Base-by-base conservation (phyloP, 2,888 invertebrate genomes). In the Mystacides longicornis region DNA sequence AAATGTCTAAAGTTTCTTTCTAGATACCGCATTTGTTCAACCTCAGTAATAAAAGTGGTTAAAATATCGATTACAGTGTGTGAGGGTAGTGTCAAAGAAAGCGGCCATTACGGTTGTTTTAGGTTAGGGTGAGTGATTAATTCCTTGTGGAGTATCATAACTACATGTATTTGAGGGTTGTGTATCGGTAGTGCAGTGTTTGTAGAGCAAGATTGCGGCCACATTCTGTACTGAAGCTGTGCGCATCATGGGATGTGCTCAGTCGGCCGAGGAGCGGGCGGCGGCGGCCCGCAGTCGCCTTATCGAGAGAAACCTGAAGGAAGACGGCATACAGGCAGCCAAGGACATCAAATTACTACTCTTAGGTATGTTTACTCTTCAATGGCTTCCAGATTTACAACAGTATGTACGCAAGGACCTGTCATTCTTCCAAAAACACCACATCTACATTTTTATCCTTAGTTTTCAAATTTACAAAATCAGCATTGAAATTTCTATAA, bases 191-290 rank as follows among this genome's bases (percentile, higher is more conserved):
- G 56, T 55, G 59, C 49, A 70, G 68, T 71, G 72, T 68, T 72
- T 72, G 74, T 73, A 70, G 70, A 48, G 49, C 58, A 56, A 58
- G 54, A 56, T 58, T 58, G 58, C 57, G 52, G 52, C 58, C 54
- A 47, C 51, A 53, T 54, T 60, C 52, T 58, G 60, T 42, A 43
- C 46, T 52, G 56, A 58, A 49, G 60, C 73, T 70, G 73, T 74
- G 69, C 71, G 79, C 71, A 73, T 72, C 71, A 98, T 98, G 97
- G 98, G 98, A 81, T 98, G 98, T 84, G 94, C 97, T 77, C 93
- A 97, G 87, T 97, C 96, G 79, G 96, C 97, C 68, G 98, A 99
- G 80, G 98, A 99, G 81, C 85, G 97, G 79, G 94, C 93, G 72
- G 98, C 98, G 70, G 86, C 93, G 76, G 98, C 96, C 77, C 86